Base-by-base conservation (phyloP, 2,888 invertebrate genomes). In the Sminthurides aquaticus region DNA sequence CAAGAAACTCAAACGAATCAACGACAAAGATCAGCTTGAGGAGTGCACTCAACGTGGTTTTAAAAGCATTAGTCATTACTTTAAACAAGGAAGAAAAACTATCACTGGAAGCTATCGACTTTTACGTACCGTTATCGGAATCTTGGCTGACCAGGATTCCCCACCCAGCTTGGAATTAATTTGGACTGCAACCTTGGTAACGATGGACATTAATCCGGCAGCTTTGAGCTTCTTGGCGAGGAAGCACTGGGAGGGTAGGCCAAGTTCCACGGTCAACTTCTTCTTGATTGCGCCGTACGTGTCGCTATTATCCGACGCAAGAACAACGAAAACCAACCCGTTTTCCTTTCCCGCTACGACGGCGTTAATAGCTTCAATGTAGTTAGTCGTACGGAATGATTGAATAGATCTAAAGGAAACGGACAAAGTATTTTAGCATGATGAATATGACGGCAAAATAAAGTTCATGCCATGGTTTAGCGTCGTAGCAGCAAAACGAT, bases 131-230 rank as follows among this genome's bases (percentile, higher is more conserved):
- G 18, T 76, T 1, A 86, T 66, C 0, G 90, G 90, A 49, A 90
- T 81, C 0, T 84, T 82, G 0, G 91, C 83, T 1, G 84, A 81
- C 95, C 95, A 95, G 0, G 94, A 90, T 0, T 89, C 87, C 0
- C 94, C 96, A 22, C 95, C 95, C 43, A 96, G 78, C 75, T 84
- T 83, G 72, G 81, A 81, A 73, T 81, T 81, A 65, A 83, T 77
- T 75, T 83, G 83, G 25, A 83, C 79, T 20, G 80, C 80, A 29
- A 83, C 79, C 75, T 83, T 83, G 1, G 82, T 71, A 1, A 64
- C 66, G 29, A 71, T 65, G 2, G 68, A 69, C 66, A 66, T 65
- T 22, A 71, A 59, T 3, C 66, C 68, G 11, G 67, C 68, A 2
- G 67, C 48, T 3, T 20, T 22, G 5, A 67, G 65, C 26, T 71